Conservation (phyloP, 2,113 vertebrate species). For the Ceyx cyanopectus region DNA sequence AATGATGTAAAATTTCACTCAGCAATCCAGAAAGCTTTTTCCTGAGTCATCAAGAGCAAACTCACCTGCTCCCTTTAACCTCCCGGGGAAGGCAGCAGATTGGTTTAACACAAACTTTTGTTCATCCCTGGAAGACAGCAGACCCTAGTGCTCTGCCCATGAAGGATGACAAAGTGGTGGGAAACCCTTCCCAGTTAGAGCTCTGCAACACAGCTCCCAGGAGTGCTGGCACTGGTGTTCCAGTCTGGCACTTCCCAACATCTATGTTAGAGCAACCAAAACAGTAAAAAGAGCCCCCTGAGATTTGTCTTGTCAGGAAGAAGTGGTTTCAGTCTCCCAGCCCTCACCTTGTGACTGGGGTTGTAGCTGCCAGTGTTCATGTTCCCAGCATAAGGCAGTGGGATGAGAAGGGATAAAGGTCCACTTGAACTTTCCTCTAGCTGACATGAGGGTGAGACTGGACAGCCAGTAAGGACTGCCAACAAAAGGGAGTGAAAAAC, state of each 20-base stretch:
- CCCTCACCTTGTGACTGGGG: not conserved
- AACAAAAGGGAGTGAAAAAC: not conserved
- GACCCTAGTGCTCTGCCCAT: not conserved
- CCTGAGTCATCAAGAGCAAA: not conserved
- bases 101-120: not conserved
- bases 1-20: not conserved
- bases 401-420: not conserved
- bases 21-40: not conserved
- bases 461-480: not conserved
- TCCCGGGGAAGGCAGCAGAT: not conserved
- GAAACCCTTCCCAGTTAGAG: not conserved
- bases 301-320: not conserved
- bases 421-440: not conserved
- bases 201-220: not conserved
- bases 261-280: not conserved
- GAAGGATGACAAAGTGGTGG: not conserved
- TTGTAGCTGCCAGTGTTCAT: not conserved
- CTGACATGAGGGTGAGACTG: not conserved
- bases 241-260: not conserved
- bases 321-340: not conserved
- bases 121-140: not conserved
- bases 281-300: not conserved
- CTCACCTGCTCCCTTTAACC: not conserved
- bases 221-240: fast-evolving
- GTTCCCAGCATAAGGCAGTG: fast-evolving